phyloP scores from a whole-genome alignment of 2,888 invertebrate genomes.

The Serrognathus titanus region DNA sequence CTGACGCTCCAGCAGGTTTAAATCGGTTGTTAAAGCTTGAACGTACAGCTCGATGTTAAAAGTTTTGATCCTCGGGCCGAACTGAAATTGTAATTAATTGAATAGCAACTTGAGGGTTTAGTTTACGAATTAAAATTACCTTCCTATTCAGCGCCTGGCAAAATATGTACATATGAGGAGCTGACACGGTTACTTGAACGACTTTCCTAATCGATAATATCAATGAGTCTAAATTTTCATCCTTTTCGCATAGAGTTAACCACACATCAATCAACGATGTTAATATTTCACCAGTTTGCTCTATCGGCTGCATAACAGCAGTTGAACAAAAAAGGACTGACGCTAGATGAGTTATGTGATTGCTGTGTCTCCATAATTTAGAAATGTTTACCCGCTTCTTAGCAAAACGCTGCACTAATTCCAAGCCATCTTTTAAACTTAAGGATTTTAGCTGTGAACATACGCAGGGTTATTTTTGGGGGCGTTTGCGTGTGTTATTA shows the following conservation, averaged over 20 bases:
- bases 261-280: constrained; percentile 45
- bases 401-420: constrained; percentile 53
- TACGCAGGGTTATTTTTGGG: no score
- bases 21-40: constrained; percentile 69
- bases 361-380: constrained; percentile 56
- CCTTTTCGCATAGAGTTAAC: constrained; percentile 40
- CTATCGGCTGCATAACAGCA: constrained; percentile 53
- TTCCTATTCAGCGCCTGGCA: constrained; percentile 49
- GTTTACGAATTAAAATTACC: constrained; percentile 36
- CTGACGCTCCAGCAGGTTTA: constrained; percentile 70
- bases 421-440: constrained; percentile 54
- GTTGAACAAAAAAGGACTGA: constrained; percentile 56
- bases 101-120: no score
- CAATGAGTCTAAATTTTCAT: constrained; percentile 36
- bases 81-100: constrained; percentile 20
- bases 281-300: constrained; percentile 39
- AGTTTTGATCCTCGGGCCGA: constrained; percentile 51
- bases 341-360: constrained; percentile 55
- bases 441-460: constrained; percentile 54
- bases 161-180: constrained; percentile 65
- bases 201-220: constrained; percentile 42
- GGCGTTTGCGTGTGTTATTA: neutral
- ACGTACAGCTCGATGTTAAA: constrained; percentile 71
- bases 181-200: constrained; percentile 57
- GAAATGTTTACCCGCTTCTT: constrained; percentile 51